Conservation (phyloP, 1,140 invertebrate genomes). For the Polypedilum vanderplanki region DNA sequence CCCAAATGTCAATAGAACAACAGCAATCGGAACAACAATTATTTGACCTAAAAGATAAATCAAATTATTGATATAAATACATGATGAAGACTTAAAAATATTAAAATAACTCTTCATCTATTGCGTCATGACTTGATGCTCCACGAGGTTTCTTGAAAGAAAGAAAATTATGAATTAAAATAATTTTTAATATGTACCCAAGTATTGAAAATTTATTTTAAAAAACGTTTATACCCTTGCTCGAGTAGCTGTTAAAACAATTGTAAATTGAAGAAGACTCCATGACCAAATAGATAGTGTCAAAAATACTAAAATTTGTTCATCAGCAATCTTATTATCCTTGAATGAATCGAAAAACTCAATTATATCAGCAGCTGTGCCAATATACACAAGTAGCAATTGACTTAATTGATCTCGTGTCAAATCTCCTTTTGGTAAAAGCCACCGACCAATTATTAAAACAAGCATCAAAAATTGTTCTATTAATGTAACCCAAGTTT, state of each 20-base stretch:
- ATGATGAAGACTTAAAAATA: too few species aligned
- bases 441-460: constrained; percentile 79
- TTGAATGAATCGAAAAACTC: constrained; percentile 95
- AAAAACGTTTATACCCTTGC: constrained; percentile 40
- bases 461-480: constrained; percentile 86
- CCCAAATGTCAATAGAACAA: constrained; percentile 77
- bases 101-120: not conserved
- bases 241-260: constrained; percentile 81
- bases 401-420: constrained; percentile 87
- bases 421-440: constrained; percentile 82
- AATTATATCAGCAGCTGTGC: constrained; percentile 88
- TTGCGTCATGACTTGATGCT: not conserved
- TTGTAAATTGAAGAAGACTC: constrained; percentile 83
- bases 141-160: not conserved
- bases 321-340: constrained; percentile 67
- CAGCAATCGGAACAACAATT: constrained; percentile 51
- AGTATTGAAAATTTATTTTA: not conserved
- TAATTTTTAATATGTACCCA: too few species aligned
- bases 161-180: too few species aligned
- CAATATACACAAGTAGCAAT: constrained; percentile 77
- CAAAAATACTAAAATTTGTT: constrained; percentile 64
- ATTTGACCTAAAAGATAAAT: constrained; percentile 32
- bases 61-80: too few species aligned
- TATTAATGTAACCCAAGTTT: constrained; percentile 78
- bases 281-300: constrained; percentile 81